Base-by-base conservation (phyloP, 2,113 vertebrate genomes). In the Apodemus speciosus region DNA sequence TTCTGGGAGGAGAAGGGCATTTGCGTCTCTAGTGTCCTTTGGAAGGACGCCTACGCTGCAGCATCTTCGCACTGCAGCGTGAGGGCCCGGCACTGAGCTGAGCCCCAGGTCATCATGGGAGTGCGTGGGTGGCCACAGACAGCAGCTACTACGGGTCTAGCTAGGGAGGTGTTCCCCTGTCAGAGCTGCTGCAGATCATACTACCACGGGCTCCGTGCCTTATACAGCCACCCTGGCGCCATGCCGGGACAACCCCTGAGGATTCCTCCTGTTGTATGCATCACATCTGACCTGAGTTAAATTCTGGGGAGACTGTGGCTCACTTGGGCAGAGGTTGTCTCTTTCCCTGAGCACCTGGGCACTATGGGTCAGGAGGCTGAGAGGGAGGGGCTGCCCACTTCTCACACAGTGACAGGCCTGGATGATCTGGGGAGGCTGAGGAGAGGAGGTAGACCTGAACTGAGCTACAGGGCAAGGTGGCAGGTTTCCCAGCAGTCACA, bases 151-250 rank as follows among this genome's bases (percentile, higher is more conserved):
- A 27, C 18, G 7, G 66, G 18, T 23, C 94, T 21, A 38, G 40
- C 20, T 18, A 4, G 15, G 35, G 86, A 75, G 27, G 79, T 20
- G 27, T 35, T 76, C 0, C 6, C 1, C 4, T 21, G 38, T 77
- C 0, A 58, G 56, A 58, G 56, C 11, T 9, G 5, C 43, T 23
- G 49, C 15, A 25, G 14, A n/a, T 75, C 2, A 2, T 11, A 40
- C 2, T 6, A 3, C 64, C 21, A 18, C 43, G 46, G 87, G 1
- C 30, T 40, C 16, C 0, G 0, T 0, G 56, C 21, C 51, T 49
- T 20, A n/a, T 43, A 15, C 56, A 27, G 16, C 38, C 21, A 5
- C 56, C 56, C 56, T 20, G 43, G 46, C 13, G 8, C n/a, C 86
- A 56, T 13, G 20, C 43, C 16, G 4, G 46, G 81, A 27, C 9